Conservation (phyloP, 2,797 vertebrate species). For the Hippopotamyrus pictus region DNA sequence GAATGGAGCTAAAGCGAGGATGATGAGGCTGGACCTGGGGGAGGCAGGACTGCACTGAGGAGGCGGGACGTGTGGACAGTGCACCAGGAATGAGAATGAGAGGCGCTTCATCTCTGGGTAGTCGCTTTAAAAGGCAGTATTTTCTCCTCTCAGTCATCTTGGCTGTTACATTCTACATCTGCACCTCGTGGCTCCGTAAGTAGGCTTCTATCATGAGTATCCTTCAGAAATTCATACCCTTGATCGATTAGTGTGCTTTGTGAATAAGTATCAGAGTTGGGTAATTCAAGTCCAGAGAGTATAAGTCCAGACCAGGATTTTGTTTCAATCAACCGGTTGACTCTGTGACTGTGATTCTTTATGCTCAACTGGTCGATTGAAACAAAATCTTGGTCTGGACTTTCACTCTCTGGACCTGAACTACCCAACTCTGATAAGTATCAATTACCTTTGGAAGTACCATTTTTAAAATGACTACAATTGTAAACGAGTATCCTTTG, state of each 20-base stretch:
- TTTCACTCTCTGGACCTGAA: not conserved
- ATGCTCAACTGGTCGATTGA: not conserved
- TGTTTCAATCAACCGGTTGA: not conserved
- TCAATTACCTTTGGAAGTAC: not conserved
- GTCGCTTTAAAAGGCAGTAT: constrained; percentile 24
- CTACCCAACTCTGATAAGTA: not conserved
- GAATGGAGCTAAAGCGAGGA: not conserved
- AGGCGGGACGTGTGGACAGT: not conserved
- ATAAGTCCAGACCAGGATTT: not conserved
- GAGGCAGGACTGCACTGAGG: not conserved
- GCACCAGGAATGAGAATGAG: constrained; percentile 35
- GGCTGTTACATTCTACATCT: constrained; percentile 50
- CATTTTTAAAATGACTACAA: not conserved
- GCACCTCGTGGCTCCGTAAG: constrained; percentile 58
- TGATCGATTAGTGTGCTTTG: not conserved
- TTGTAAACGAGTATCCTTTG: not conserved
- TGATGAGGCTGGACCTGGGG: not conserved
- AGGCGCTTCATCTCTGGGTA: not conserved
- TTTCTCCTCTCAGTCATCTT: constrained; percentile 45
- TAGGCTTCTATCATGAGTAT: constrained; percentile 21
- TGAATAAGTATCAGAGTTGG: not conserved
- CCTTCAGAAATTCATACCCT: not conserved
- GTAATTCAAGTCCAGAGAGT: not conserved
- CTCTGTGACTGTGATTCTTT: not conserved
- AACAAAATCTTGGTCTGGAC: not conserved